Conservation (phyloP, 2,888 invertebrate species). For the Anagyrus pseudococci region DNA sequence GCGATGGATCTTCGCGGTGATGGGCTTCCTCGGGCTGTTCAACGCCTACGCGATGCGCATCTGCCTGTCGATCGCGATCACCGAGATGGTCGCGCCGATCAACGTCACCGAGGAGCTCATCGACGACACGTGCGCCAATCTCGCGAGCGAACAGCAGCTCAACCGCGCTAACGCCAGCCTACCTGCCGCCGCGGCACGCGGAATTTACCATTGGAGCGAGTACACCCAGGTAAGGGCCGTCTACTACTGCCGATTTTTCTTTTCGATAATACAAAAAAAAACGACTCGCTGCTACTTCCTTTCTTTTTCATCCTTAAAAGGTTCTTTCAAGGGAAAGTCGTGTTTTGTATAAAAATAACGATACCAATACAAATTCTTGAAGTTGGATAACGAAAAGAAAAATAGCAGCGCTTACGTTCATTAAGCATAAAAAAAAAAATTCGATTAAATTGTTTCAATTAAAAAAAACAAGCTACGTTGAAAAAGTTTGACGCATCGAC, state of each 20-base stretch:
- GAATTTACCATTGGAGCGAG: slow-evolving; percentile 50
- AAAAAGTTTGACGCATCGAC: not conserved
- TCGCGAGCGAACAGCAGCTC: not conserved
- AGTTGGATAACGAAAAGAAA: too few species aligned
- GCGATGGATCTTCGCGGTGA: slow-evolving; percentile 62
- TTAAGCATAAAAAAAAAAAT: too few species aligned
- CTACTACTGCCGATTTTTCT: too few species aligned
- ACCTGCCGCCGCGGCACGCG: slow-evolving; percentile 10
- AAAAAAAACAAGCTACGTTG: too few species aligned
- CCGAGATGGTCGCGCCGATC: slow-evolving; percentile 67
- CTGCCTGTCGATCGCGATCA: slow-evolving; percentile 74
- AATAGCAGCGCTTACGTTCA: too few species aligned
- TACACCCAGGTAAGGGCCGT: slow-evolving; percentile 45
- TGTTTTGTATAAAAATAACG: too few species aligned
- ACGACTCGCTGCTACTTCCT: not conserved
- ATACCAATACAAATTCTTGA: too few species aligned
- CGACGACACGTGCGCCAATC: slow-evolving; percentile 39
- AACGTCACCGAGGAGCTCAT: slow-evolving; percentile 26
- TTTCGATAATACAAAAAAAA: too few species aligned
- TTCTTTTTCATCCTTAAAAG: too few species aligned
- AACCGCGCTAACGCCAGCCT: not conserved
- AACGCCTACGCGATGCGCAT: slow-evolving; percentile 80
- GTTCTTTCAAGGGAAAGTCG: too few species aligned
- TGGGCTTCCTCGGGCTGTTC: slow-evolving; percentile 74
- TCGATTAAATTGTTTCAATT: too few species aligned